phyloP scores from a whole-genome alignment of 2,113 vertebrate species.

The Archilochus colubris region DNA sequence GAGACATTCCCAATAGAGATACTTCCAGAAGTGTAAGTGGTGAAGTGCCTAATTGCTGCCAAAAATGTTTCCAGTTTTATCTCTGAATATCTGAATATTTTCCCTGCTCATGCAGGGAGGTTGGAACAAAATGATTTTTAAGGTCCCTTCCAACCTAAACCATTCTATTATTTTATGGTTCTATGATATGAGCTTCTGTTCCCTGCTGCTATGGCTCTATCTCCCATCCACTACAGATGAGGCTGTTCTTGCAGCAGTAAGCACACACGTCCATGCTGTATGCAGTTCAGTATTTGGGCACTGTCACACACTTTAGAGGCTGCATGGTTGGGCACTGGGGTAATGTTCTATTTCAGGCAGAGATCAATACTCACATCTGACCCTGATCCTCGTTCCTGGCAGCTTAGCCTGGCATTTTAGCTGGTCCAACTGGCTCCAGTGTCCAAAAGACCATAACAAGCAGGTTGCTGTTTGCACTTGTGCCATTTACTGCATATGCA shows the following conservation, averaged over 20 bases:
- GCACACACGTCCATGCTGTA: rapidly evolving
- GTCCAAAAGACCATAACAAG: neutral
- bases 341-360: neutral
- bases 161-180: no score
- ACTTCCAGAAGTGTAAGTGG: neutral
- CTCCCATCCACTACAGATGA: rapidly evolving
- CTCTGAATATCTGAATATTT: neutral
- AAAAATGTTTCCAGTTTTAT: neutral
- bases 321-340: rapidly evolving
- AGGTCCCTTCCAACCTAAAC: no score
- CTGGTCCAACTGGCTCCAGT: neutral
- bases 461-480: neutral
- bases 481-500: neutral
- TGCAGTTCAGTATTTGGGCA: neutral
- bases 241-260: neutral
- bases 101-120: no score
- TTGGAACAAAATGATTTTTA: no score
- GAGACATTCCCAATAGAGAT: neutral
- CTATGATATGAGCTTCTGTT: neutral
- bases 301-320: rapidly evolving
- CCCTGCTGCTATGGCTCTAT: neutral
- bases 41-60: neutral
- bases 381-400: neutral
- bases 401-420: neutral
- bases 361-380: neutral